Evolutionary conservation across 2,888 invertebrate genomes (phyloP), one percentile per base, ranked within the genome.

Genomic region (Cylindroiulus punctatus): DNA sequence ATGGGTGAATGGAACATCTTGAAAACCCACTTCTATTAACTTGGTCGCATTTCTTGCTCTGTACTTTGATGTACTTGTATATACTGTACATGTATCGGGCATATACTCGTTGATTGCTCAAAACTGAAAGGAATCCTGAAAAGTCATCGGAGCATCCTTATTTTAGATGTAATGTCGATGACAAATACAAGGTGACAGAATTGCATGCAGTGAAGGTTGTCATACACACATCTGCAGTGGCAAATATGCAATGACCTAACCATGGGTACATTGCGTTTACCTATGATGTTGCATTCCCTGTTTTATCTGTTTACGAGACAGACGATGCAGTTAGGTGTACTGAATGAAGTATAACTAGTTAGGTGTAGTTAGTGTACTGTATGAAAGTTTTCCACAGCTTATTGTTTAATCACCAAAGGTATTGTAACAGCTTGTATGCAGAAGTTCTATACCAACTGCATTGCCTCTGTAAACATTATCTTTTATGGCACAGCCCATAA

Each of bases 1-100:
- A 76, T 76, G 76, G 76, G 76, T 3, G 30, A 30, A 76, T 76
- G 30, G 76, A 30, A 76, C 30, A 76, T 76, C 76, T 76, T 26
- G 76, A 76, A n/a, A 30, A 76, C 17, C 76, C 76, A 76, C 26
- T 26, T 22, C 8, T 30, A n/a, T n/a, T 52, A n/a, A n/a, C 52
- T n/a, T 52, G n/a, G 52, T 52, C 14, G 52, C 52, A 52, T 52
- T 52, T 52, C n/a, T 8, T 44, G 7, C 10, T 44, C 44, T 44
- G 14, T 44, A 12, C 44, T 44, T 44, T 44, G 8, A 12, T 44
- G 44, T 12, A 8, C 40, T n/a, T n/a, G n/a, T n/a, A n/a, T n/a
- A n/a, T n/a, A n/a, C n/a, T n/a, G n/a, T n/a, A n/a, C n/a, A n/a
- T n/a, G n/a, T n/a, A n/a, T n/a, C n/a, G n/a, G n/a, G n/a, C n/a